phyloP scores from a whole-genome alignment of 2,113 vertebrate genomes.

The Chrysochloris asiatica region DNA sequence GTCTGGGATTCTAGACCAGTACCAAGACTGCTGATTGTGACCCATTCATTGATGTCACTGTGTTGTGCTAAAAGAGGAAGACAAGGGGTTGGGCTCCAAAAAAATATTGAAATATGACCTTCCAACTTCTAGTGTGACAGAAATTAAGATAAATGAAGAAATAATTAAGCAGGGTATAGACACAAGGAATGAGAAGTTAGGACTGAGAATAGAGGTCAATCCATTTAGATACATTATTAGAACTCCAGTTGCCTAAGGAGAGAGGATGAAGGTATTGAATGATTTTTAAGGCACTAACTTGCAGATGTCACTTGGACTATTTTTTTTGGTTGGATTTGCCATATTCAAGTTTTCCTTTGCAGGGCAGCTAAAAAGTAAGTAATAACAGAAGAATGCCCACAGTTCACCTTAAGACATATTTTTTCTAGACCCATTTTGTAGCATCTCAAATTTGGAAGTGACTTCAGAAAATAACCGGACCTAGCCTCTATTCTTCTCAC shows the following conservation, averaged over 20 bases:
- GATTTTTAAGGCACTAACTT: neutral
- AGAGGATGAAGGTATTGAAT: no score
- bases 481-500: neutral
- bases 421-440: neutral
- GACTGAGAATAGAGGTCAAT: neutral
- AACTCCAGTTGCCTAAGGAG: no score
- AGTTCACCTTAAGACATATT: no score
- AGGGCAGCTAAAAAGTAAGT: no score
- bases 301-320: no score
- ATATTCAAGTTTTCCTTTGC: no score
- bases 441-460: neutral
- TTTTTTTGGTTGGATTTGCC: neutral
- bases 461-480: neutral
- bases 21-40: neutral
- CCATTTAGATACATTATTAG: neutral
- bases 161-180: neutral
- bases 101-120: neutral
- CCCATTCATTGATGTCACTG: neutral
- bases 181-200: neutral
- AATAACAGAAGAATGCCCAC: neutral
- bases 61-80: neutral
- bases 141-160: neutral
- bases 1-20: neutral
- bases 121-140: neutral
- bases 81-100: neutral